Conservation (phyloP, 2,113 vertebrate species). For the Calyptommatus sinebrachiatus region DNA sequence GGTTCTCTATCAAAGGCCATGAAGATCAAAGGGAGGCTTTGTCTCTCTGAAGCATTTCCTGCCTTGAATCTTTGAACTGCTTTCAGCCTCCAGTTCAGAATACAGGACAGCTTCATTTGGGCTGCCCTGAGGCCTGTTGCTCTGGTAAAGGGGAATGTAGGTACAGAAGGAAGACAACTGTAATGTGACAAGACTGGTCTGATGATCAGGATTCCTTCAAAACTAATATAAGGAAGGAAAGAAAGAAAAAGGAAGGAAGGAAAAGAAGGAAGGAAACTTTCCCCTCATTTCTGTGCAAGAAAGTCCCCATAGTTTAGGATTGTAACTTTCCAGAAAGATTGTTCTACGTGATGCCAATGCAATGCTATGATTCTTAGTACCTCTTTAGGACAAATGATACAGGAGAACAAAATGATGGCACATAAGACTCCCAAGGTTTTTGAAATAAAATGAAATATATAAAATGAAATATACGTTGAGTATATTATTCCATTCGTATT, state of each 20-base stretch:
- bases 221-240: neutral
- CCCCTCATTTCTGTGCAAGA: neutral
- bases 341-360: neutral
- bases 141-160: neutral
- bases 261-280: too few species aligned
- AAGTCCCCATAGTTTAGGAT: neutral
- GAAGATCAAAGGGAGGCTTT: neutral
- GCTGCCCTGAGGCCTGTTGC: slow-evolving; percentile 4
- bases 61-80: slow-evolving; percentile 19
- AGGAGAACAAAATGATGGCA: neutral
- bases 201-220: neutral
- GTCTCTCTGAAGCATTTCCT: slow-evolving; percentile 3
- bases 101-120: neutral
- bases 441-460: too few species aligned
- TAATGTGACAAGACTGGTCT: neutral
- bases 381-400: neutral
- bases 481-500: too few species aligned
- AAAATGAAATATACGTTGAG: too few species aligned
- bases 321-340: neutral
- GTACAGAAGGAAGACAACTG: neutral
- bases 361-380: neutral
- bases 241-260: too few species aligned
- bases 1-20: slow-evolving; percentile 7
- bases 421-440: neutral
- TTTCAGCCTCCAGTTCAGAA: neutral